Evolutionary conservation across 2,888 invertebrate genomes (phyloP), one percentile per base, ranked within the genome.

Genomic region (Gymnocheta viridis): DNA sequence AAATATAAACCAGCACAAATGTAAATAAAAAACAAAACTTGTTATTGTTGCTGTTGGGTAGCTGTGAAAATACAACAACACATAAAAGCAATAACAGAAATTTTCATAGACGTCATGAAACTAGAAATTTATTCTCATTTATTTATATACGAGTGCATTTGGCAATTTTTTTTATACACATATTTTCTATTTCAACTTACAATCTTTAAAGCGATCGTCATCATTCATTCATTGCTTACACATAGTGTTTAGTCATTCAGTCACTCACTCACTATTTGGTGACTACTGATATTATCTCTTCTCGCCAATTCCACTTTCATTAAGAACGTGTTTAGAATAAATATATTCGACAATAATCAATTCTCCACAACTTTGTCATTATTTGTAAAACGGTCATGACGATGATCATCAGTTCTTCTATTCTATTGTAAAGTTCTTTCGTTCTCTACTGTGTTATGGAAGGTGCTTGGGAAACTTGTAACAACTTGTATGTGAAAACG

Each of bases 281-380:
- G 44, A 62, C 81, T 74, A 70, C 69, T 47, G 81, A 69, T 64
- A 56, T 64, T 76, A 56, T 74, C 73, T 47, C 29, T 79, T 73
- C 73, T 78, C 58, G 56, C 77, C 81, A 78, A 81, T 73, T 79
- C 81, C 85, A 86, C 85, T 85, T 83, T 85, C 86, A 83, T 85
- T 82, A 83, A 80, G 70, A 85, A 83, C 83, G 77, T 85, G 85
- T 82, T 86, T 66, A 60, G 77, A 83, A 82, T 86, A 70, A 29
- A 64, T 79, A 49, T 38, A 49, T 49, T 32, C 22, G 3, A 70
- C 70, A 72, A 66, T 44, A 66, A 44, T 66, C 58, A 62, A 44
- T 83, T 72, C 64, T 54, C 7, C 80, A 80, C 49, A 58, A 58
- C 72, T 69, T 56, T 64, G 24, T 47, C 56, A 29, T 47, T 49